Evolutionary conservation across 2,797 vertebrate genomes (phyloP), one percentile per base, ranked within the genome.

Genomic region (Xerus rutilus): DNA sequence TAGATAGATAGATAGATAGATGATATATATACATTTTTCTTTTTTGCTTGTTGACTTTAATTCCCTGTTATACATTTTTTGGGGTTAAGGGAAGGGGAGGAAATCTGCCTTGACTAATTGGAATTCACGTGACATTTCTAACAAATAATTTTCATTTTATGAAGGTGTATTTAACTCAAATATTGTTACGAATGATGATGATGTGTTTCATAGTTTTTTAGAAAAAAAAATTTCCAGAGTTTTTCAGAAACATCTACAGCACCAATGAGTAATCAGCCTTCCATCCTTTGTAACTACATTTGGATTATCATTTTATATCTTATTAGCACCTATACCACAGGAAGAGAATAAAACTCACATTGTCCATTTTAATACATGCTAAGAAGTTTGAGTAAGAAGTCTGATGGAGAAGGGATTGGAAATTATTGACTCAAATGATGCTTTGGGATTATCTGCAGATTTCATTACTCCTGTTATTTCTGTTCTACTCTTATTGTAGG

Each of bases 401-500:
- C 74, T 72, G 28, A 78, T 79, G 54, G 12, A 91, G 10, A 18
- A 70, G 30, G 62, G 76, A 78, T 74, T 94, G 30, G 23, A 64
- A 73, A 79, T 79, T 94, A 72, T 74, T 94, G 83, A 9, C 86
- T 89, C 32, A 96, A 93, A 92, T 86, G 49, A 86, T 82, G 72
- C 14, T 86, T 91, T 84, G 86, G 81, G 90, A 93, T 97, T 95
- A 83, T 92, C 69, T 95, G 11, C 21, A 74, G 45, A 90, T 94
- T 97, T 93, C 78, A 94, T 97, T 97, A 89, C 43, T 96, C 32
- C 10, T 87, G 81, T 94, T 93, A 86, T 94, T 97, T 97, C 87
- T 95, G 15, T 86, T 94, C 83, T 90, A 76, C 84, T 79, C 35
- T 90, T 82, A 91, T 70, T 12, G 20, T 83, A 92, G 73, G 78